phyloP scores from a whole-genome alignment of 2,888 invertebrate genomes.

The Gymnocheta viridis region DNA sequence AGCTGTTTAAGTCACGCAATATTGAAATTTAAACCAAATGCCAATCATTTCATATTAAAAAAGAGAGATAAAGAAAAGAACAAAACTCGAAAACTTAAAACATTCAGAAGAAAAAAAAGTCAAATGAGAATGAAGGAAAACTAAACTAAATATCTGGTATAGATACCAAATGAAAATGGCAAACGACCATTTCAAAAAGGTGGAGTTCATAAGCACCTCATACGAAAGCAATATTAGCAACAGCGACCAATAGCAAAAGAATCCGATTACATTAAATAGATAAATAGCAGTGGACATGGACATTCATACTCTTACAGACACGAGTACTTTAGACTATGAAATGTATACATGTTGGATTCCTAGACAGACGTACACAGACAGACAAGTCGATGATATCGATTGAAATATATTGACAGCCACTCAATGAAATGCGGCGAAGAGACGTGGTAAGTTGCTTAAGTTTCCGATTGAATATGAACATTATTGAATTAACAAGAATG shows the following conservation, averaged over 20 bases:
- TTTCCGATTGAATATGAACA: slow-evolving; percentile 37
- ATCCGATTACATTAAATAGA: slow-evolving; percentile 70
- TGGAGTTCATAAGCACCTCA: slow-evolving; percentile 62
- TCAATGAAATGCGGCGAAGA: slow-evolving; percentile 40
- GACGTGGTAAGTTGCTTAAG: slow-evolving; percentile 1
- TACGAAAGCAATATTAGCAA: slow-evolving; percentile 30
- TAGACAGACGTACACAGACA: slow-evolving; percentile 7
- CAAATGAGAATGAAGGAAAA: slow-evolving; percentile 31
- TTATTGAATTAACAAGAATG: slow-evolving; percentile 11
- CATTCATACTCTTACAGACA: slow-evolving; percentile 27
- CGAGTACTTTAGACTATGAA: slow-evolving; percentile 38
- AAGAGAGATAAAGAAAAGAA: slow-evolving; percentile 31
- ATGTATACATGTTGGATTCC: slow-evolving; percentile 35
- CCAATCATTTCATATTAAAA: slow-evolving; percentile 60
- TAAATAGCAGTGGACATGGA: slow-evolving; percentile 55
- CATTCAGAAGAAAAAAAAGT: background rate
- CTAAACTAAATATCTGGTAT: slow-evolving; percentile 18
- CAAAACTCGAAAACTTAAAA: slow-evolving; percentile 17
- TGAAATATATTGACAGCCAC: slow-evolving; percentile 67
- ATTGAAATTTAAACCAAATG: slow-evolving; percentile 68
- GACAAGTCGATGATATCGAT: slow-evolving; percentile 62
- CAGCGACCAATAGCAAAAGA: slow-evolving; percentile 60
- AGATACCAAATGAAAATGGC: slow-evolving; percentile 43
- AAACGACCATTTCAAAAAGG: slow-evolving; percentile 50
- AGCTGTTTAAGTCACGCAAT: slow-evolving; percentile 70